Evolutionary conservation across 2,888 invertebrate genomes (phyloP).

Genomic region (Pteria penguin): DNA sequence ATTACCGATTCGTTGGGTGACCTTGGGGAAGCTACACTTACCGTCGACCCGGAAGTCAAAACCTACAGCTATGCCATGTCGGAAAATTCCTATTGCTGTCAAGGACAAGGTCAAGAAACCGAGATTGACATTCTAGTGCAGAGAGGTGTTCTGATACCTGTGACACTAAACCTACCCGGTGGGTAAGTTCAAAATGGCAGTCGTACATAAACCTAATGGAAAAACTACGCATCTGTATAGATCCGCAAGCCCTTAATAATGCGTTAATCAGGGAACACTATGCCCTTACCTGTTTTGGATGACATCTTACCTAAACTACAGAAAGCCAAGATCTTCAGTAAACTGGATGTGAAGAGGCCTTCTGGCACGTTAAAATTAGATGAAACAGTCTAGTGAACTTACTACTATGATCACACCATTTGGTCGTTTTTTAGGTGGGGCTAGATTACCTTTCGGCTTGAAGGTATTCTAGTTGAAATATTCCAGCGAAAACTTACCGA

Average conservation of each 20-base stretch:
- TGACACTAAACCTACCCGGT: conserved; percentile 20
- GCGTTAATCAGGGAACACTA: conserved; percentile 42
- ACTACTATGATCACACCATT: conserved; percentile 57
- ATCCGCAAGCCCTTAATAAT: conserved; percentile 51
- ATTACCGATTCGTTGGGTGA: not conserved
- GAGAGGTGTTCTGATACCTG: conserved; percentile 10
- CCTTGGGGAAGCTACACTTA: conserved; percentile 9
- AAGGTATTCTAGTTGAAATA: conserved; percentile 55
- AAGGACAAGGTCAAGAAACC: conserved; percentile 15
- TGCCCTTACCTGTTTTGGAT: conserved; percentile 45
- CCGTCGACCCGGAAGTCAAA: not conserved
- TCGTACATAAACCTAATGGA: conserved; percentile 32
- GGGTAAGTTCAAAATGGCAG: conserved; percentile 38
- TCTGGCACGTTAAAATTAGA: conserved; percentile 51
- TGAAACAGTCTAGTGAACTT: conserved; percentile 43
- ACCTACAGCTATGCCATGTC: conserved; percentile 3
- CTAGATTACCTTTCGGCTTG: conserved; percentile 45
- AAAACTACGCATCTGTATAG: conserved; percentile 42
- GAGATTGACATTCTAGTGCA: conserved; percentile 17
- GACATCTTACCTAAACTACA: conserved; percentile 49
- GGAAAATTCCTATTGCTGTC: conserved; percentile 16
- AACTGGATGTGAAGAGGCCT: conserved; percentile 40
- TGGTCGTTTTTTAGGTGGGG: conserved; percentile 45
- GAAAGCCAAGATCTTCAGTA: conserved; percentile 40
- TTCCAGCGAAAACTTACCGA: conserved; percentile 50